A percentile compares a stretch with the other conserved stretches of the same genome.
Conservation (phyloP, 2,888 invertebrate genomes). For the Epirrhoe alternata region DNA sequence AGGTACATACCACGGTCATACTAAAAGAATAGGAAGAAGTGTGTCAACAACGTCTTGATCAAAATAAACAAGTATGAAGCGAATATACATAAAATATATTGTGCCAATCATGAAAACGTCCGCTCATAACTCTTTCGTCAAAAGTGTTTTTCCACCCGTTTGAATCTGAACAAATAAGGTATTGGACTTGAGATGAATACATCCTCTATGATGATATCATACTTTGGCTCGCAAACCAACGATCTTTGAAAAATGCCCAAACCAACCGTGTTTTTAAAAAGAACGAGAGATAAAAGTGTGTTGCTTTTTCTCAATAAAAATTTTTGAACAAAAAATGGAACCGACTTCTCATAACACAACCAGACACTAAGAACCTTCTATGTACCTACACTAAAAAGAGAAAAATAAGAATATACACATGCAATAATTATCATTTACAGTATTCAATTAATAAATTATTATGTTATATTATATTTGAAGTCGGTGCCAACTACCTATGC, state of each 20-base stretch:
- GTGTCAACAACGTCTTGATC: constrained; percentile 19
- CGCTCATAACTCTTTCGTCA: constrained; percentile 5
- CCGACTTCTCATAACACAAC: too few relatives aligned
- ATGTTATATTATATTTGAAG: too few relatives aligned
- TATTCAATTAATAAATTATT: too few relatives aligned
- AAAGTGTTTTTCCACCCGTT: constrained; percentile 15
- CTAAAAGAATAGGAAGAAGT: background rate
- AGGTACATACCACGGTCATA: constrained; percentile 1
- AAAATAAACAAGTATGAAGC: constrained; percentile 24
- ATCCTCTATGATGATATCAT: background rate
- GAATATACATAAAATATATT: constrained; percentile 16
- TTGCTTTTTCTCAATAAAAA: too few relatives aligned
- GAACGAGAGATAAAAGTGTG: too few relatives aligned
- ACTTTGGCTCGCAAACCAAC: background rate
- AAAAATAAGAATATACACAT: too few relatives aligned
- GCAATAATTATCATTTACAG: too few relatives aligned
- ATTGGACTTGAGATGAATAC: background rate
- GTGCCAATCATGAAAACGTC: constrained; percentile 15
- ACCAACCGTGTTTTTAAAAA: too few relatives aligned
- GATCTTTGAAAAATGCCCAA: background rate
- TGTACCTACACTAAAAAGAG: too few relatives aligned
- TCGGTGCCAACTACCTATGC: too few relatives aligned
- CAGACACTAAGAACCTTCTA: too few relatives aligned
- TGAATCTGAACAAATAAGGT: constrained; percentile 1
- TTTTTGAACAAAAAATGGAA: too few relatives aligned